Evolutionary conservation across 2,888 invertebrate genomes (phyloP), one percentile per base, ranked within the genome.

Genomic region (Meandrusa payeni): DNA sequence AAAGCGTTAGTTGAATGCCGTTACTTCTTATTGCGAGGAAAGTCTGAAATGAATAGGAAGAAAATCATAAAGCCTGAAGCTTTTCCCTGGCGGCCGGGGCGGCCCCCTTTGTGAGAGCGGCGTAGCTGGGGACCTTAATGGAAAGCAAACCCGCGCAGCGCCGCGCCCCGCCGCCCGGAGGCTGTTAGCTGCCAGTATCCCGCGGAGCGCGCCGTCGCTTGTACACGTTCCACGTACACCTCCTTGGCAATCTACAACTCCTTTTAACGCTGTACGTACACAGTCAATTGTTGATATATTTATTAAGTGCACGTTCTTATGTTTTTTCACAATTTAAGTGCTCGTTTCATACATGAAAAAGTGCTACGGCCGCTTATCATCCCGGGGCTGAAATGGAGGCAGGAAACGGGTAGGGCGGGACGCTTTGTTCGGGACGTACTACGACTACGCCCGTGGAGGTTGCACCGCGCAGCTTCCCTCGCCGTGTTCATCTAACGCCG

Each of bases 391-490:
- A 58, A 52, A 58, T 50, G 57, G 63, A 64, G 64, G 63, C 59
- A 61, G 69, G 65, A 68, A 61, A 61, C 59, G 59, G 59, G 71
- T 69, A 70, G 81, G 83, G 79, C 71, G 81, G 76, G 76, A 70
- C 74, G 74, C 79, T 81, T 81, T 81, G 77, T 77, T 71, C 73
- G 61, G 60, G 57, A 47, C 62, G 75, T 76, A 77, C 77, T 36
- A 81, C 81, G 82, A 77, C 78, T 43, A 81, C 81, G 83, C 78
- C 78, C 81, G 81, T 56, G 56, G 77, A 77, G 77, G 77, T 76
- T 77, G 76, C 69, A 63, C 63, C 78, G 83, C 85, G 82, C 86
- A 83, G 82, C 82, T 77, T 81, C 83, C 82, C 70, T 68, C 71
- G 73, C 72, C 76, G 73, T 77, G 68, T 65, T 50, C 48, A 48